Evolutionary conservation across 2,113 vertebrate species (phyloP).

Genomic region (Rallus limicola): DNA sequence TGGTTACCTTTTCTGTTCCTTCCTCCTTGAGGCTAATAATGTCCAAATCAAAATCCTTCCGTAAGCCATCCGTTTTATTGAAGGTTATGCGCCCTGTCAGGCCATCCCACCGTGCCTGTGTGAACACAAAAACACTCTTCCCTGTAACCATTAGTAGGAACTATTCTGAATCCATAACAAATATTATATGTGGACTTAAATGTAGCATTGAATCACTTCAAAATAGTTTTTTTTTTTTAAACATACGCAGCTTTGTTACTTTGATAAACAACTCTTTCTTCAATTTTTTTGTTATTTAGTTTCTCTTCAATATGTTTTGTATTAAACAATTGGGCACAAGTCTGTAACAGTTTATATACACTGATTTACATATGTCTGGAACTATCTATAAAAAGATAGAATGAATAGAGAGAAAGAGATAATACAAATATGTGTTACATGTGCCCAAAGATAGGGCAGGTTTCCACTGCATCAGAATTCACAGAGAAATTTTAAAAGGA

Average conservation of each 20-base stretch:
- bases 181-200: neutral
- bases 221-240: neutral
- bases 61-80: conserved; percentile 93
- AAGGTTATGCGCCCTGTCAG: conserved; percentile 93
- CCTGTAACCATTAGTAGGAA: neutral
- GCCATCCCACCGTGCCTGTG: conserved; percentile 92
- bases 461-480: neutral
- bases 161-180: neutral
- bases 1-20: conserved; percentile 92
- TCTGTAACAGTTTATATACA: neutral
- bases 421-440: neutral
- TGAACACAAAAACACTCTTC: conserved; percentile 11
- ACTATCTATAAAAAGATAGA: neutral
- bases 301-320: neutral
- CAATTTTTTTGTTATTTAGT: neutral
- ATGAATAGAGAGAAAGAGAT: neutral
- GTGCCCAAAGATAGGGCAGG: neutral
- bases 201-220: neutral
- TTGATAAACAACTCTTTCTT: neutral
- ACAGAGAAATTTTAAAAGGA: neutral
- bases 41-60: conserved; percentile 97
- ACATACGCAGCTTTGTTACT: neutral
- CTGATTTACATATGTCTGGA: neutral
- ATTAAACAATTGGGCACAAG: neutral
- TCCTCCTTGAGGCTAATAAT: conserved; percentile 98